These are phyloP conservation scores for Tenebrio molitor DNA, from an alignment of 1,140 invertebrate species.

Conservation along the genomic window DNA sequence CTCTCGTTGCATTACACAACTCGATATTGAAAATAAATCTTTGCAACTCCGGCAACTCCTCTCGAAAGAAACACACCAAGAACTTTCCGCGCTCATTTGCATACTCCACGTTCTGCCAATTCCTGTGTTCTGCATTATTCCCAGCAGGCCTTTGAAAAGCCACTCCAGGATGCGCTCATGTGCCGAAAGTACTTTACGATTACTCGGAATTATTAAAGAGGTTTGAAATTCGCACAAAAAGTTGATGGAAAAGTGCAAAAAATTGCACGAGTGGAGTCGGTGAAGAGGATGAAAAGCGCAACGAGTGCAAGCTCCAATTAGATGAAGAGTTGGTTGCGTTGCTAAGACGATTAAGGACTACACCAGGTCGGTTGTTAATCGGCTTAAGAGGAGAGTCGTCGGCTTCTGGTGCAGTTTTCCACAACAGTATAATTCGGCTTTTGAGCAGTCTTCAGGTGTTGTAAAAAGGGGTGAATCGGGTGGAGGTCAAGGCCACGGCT, in stretches of 20 bases:
- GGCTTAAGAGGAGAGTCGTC: not conserved
- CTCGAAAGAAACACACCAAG: constrained; percentile 3
- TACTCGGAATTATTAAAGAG: not conserved
- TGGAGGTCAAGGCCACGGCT: constrained; percentile 20
- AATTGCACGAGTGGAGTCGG: too few relatives aligned
- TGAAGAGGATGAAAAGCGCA: too few relatives aligned
- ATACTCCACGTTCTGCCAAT: constrained; percentile 6
- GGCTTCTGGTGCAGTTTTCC: not conserved
- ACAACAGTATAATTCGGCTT: constrained; percentile 4
- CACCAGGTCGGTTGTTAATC: not conserved
- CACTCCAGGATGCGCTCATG: constrained; percentile 17
- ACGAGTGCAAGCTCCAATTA: constrained; percentile 1
- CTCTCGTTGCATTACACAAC: too few relatives aligned
- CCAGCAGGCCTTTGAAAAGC: constrained; percentile 15
- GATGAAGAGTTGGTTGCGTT: not conserved
- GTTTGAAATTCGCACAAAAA: not conserved
- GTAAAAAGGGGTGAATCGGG: not conserved
- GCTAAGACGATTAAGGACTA: constrained; percentile 11
- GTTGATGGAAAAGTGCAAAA: too few relatives aligned
- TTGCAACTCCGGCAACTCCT: too few relatives aligned
- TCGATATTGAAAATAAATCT: too few relatives aligned
- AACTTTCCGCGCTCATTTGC: constrained; percentile 11
- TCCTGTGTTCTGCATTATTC: constrained; percentile 30
- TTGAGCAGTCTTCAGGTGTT: not conserved
- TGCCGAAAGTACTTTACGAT: not conserved